Percentiles rank a stretch among this genome's conserved stretches.
Conservation (phyloP, 2,113 vertebrate genomes). For the Ameiurus melas region DNA sequence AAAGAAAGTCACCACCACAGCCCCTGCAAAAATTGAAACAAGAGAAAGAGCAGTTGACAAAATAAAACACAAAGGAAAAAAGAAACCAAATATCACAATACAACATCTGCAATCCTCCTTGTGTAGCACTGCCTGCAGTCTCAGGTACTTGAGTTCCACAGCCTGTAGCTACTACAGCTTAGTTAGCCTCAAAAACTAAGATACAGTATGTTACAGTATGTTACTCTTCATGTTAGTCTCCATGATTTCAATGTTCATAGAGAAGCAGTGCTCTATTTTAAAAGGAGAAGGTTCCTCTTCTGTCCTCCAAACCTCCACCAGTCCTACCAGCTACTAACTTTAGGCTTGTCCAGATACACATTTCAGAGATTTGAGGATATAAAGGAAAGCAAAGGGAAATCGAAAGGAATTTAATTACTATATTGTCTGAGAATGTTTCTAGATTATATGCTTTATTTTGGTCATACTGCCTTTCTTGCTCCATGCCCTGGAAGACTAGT, state of each 20-base stretch:
- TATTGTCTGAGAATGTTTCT: neutral
- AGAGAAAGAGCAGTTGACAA: constrained; percentile 23
- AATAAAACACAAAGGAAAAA: neutral
- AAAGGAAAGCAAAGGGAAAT: neutral
- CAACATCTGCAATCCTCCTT: neutral
- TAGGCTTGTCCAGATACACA: neutral
- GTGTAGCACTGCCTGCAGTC: neutral
- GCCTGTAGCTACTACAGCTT: neutral
- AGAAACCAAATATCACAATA: neutral
- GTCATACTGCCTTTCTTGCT: neutral
- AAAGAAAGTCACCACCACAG: constrained; percentile 73
- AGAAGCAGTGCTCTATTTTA: constrained; percentile 70
- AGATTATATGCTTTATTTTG: neutral
- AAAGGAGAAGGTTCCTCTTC: constrained; percentile 67
- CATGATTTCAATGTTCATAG: neutral
- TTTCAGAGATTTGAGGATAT: neutral
- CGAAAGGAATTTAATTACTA: neutral
- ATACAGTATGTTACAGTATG: too few species aligned
- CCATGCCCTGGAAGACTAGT: neutral
- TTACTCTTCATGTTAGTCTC: neutral
- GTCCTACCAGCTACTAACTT: neutral
- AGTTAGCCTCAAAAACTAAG: neutral
- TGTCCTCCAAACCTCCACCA: neutral
- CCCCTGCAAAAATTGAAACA: constrained; percentile 61
- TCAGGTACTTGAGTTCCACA: neutral